These are phyloP conservation scores for Dendrolimus pini DNA, from an alignment of 2,888 invertebrate species.

Conservation along the genomic window DNA sequence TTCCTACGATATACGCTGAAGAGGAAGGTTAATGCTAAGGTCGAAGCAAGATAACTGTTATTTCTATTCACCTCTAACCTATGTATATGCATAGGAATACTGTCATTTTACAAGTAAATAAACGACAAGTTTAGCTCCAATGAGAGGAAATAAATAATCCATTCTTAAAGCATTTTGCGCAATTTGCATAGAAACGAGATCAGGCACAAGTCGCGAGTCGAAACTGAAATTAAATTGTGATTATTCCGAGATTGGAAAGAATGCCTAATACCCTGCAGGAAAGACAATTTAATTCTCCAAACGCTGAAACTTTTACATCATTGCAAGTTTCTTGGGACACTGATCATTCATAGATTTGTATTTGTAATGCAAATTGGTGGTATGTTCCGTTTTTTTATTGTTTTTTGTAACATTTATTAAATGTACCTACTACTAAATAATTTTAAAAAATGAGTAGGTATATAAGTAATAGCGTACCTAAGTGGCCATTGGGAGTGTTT, in stretches of 20 bases:
- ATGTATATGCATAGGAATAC: too few relatives aligned
- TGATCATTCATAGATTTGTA: slow-evolving; percentile 1
- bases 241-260: slow-evolving; percentile 44
- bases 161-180: slow-evolving; percentile 37
- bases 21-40: too few relatives aligned
- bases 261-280: slow-evolving; percentile 32
- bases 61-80: too few relatives aligned
- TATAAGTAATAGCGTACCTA: too few relatives aligned
- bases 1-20: too few relatives aligned
- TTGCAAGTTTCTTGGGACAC: slow-evolving; percentile 7
- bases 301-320: slow-evolving; percentile 23
- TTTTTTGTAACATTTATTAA: not conserved
- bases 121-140: slow-evolving; percentile 12
- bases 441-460: too few relatives aligned
- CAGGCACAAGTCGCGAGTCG: slow-evolving; percentile 38
- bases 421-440: too few relatives aligned
- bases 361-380: slow-evolving; percentile 5
- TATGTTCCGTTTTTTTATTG: not conserved
- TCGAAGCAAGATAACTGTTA: too few relatives aligned
- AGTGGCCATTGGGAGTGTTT: too few relatives aligned
- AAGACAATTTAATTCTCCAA: slow-evolving; percentile 46
- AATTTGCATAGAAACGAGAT: slow-evolving; percentile 60
- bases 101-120: not conserved
- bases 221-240: slow-evolving; percentile 51
- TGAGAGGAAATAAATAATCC: slow-evolving; percentile 34